A percentile compares a stretch with the other conserved stretches of the same genome.
Conservation (phyloP, 35 echinoderm and acorn worm species). For the Heliocidaris tuberculata region DNA sequence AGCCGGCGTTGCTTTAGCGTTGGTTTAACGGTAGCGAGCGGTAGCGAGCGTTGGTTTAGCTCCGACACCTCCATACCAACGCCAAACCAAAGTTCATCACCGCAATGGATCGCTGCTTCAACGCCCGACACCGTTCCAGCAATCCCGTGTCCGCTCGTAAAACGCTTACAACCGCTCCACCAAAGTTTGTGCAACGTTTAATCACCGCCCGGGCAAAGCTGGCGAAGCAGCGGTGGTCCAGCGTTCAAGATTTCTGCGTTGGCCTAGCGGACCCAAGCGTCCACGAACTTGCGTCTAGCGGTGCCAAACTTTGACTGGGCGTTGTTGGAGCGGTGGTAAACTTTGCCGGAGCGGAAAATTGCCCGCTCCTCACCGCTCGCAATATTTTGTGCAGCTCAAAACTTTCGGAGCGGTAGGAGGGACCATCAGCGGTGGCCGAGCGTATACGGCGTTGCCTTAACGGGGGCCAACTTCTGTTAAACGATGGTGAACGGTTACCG, state of each 20-base stretch:
- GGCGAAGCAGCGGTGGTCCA: slow-evolving; percentile 42
- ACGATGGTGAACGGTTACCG: slow-evolving; percentile 9
- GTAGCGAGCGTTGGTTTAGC: neutral
- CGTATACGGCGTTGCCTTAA: slow-evolving; percentile 37
- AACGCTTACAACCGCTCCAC: slow-evolving; percentile 41
- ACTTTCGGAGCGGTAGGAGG: slow-evolving; percentile 36
- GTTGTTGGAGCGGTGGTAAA: slow-evolving; percentile 30
- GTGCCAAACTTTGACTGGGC: slow-evolving; percentile 39
- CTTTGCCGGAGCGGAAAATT: slow-evolving; percentile 34
- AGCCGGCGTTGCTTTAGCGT: slow-evolving; percentile 22
- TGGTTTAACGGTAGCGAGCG: slow-evolving; percentile 23
- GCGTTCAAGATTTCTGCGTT: slow-evolving; percentile 38
- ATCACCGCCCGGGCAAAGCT: slow-evolving; percentile 34
- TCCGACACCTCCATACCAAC: slow-evolving; percentile 43
- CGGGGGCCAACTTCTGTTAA: neutral
- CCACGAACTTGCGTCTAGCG: slow-evolving; percentile 39
- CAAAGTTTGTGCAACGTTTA: slow-evolving; percentile 42
- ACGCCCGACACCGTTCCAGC: slow-evolving; percentile 29
- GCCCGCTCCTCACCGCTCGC: slow-evolving; percentile 24
- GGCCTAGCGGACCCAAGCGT: slow-evolving; percentile 38
- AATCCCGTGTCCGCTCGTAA: slow-evolving; percentile 45
- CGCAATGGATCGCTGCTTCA: slow-evolving; percentile 43
- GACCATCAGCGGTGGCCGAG: slow-evolving; percentile 38
- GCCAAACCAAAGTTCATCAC: slow-evolving; percentile 43
- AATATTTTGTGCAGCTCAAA: slow-evolving; percentile 39